Evolutionary conservation across 2,888 invertebrate genomes (phyloP).

Genomic region (Drosophila merina): DNA sequence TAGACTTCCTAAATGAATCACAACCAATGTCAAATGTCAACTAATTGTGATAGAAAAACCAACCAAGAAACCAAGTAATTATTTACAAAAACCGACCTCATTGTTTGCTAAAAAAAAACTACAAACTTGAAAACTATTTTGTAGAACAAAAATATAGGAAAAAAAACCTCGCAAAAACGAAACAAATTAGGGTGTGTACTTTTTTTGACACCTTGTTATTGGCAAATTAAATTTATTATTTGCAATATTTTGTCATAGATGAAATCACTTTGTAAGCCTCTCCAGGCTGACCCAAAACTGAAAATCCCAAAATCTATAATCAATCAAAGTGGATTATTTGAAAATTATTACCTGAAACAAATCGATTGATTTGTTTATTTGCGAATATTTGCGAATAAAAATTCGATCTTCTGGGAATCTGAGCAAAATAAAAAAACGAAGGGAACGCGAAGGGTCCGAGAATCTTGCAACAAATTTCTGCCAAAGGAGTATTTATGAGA

Average conservation of each 20-base stretch:
- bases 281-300: not conserved
- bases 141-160: not conserved
- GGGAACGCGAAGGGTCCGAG: not conserved
- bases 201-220: conserved; percentile 1
- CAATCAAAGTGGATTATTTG: not conserved
- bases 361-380: conserved; percentile 11
- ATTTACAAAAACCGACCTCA: not conserved
- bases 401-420: conserved; percentile 5
- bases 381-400: not conserved
- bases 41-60: not conserved
- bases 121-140: not conserved
- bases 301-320: not conserved
- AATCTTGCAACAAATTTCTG: conserved; percentile 1
- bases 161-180: not conserved
- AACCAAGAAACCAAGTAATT: not conserved
- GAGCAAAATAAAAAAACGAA: not conserved
- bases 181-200: not conserved
- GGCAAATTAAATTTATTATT: not conserved
- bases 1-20: not conserved
- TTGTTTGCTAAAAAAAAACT: not conserved
- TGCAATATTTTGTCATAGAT: not conserved
- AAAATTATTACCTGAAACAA: too few species aligned
- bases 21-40: not conserved
- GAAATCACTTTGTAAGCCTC: not conserved
- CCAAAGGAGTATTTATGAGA: conserved; percentile 21